Percentiles rank a stretch among this genome's conserved stretches.
Evolutionary conservation across 2,888 invertebrate species (phyloP).

Genomic region (Lomographa bimaculata): DNA sequence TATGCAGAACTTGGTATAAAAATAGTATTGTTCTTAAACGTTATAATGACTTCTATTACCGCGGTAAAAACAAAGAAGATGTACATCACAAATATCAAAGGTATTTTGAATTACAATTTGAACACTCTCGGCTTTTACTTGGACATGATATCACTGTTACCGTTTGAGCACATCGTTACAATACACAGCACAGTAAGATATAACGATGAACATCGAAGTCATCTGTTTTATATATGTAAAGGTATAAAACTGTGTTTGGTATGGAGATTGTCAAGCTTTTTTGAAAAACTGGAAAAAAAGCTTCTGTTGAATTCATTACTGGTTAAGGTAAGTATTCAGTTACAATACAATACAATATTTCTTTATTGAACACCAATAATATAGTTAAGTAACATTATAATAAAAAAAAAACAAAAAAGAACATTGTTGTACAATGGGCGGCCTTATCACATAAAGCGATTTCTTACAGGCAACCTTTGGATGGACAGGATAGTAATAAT

Average conservation of each 20-base stretch:
- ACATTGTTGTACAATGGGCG: no score
- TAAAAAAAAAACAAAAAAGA: no score
- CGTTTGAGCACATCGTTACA: slow-evolving; percentile 73
- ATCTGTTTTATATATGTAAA: slow-evolving; percentile 76
- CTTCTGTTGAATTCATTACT: slow-evolving; percentile 64
- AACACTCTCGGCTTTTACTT: slow-evolving; percentile 77
- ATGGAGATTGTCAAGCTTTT: slow-evolving; percentile 74
- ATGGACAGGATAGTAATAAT: no score
- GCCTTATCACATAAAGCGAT: no score
- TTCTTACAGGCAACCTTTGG: no score
- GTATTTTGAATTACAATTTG: slow-evolving; percentile 67
- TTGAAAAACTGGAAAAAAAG: slow-evolving; percentile 68
- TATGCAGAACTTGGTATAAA: slow-evolving; percentile 65
- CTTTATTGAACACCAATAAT: no score
- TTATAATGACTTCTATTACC: slow-evolving; percentile 68
- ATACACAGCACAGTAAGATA: slow-evolving; percentile 62
- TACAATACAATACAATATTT: no score
- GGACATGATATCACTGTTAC: slow-evolving; percentile 74
- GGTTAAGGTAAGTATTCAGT: slow-evolving; percentile 73
- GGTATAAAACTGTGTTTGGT: slow-evolving; percentile 79
- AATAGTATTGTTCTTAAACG: slow-evolving; percentile 65
- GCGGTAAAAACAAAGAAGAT: slow-evolving; percentile 74
- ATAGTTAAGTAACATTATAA: no score
- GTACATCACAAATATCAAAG: slow-evolving; percentile 57
- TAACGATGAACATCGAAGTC: slow-evolving; percentile 63